These are phyloP conservation scores for Diachasma alloeum DNA, from an alignment of 1,140 invertebrate genomes.

Conservation along the genomic window DNA sequence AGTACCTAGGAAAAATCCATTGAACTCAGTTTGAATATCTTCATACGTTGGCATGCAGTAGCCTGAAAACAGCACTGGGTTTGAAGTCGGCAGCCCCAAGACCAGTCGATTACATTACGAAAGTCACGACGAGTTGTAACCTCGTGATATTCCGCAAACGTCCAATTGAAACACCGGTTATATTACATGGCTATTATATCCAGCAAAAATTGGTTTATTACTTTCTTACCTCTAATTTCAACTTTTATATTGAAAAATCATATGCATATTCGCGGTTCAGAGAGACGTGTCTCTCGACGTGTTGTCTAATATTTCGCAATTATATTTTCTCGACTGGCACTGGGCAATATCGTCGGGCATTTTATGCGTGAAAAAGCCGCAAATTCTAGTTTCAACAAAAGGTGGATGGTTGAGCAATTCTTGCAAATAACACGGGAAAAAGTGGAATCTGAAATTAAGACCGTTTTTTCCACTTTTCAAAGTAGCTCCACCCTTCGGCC, in stretches of 20 bases:
- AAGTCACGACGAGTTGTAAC: constrained; percentile 30
- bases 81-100: background rate
- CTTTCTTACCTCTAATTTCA: constrained; percentile 25
- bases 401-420: background rate
- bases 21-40: background rate
- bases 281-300: background rate
- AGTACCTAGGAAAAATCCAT: background rate
- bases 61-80: background rate
- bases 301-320: background rate
- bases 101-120: constrained; percentile 30
- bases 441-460: background rate
- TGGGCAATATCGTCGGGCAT: background rate
- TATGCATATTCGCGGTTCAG: background rate
- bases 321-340: background rate
- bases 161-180: constrained; percentile 28
- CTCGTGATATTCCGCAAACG: constrained; percentile 14
- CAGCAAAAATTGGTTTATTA: constrained; percentile 43
- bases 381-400: background rate
- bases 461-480: background rate
- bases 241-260: background rate
- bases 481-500: no score
- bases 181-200: constrained; percentile 32
- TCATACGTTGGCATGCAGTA: background rate
- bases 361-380: background rate
- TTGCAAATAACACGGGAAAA: background rate